phyloP scores from a whole-genome alignment of 2,113 vertebrate genomes.

The Verasper variegatus region DNA sequence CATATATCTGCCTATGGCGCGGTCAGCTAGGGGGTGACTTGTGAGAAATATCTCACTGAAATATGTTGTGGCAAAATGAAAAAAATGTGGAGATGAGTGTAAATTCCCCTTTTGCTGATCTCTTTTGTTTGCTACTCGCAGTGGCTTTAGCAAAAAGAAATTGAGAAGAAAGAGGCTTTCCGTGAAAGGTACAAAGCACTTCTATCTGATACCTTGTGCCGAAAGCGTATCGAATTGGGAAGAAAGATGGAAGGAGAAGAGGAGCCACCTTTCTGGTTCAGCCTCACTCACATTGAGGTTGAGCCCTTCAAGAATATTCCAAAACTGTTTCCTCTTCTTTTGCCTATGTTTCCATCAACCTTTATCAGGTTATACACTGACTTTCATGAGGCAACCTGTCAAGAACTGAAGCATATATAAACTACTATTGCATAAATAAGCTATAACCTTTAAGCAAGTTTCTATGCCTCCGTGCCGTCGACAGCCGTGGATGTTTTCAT shows the following conservation, averaged over 20 bases:
- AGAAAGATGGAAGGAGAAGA: no score
- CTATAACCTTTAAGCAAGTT: not conserved
- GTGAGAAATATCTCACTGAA: slow-evolving; percentile 50
- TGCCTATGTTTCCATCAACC: slow-evolving; percentile 27
- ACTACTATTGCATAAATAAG: no score
- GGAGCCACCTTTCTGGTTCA: no score
- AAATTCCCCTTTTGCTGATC: slow-evolving; percentile 31
- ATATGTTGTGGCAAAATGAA: not conserved
- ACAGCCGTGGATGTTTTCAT: not conserved
- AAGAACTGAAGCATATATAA: no score
- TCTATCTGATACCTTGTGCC: no score
- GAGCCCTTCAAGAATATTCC: not conserved
- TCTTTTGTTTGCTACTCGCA: slow-evolving; percentile 42
- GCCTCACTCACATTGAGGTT: not conserved
- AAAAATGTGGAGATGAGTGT: slow-evolving; percentile 24
- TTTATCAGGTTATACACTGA: not conserved
- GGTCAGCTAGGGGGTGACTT: slow-evolving; percentile 41
- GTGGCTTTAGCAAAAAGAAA: slow-evolving; percentile 14
- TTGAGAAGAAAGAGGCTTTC: not conserved
- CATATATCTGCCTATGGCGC: slow-evolving; percentile 42
- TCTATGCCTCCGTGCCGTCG: not conserved
- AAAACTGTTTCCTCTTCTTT: slow-evolving; percentile 2
- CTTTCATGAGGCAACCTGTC: no score
- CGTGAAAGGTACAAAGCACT: no score
- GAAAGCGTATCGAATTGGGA: no score